A percentile compares a stretch with the other conserved stretches of the same genome.
These are phyloP conservation scores for Bugula neritina DNA, from an alignment of 2,888 invertebrate species.

Conservation along the genomic window DNA sequence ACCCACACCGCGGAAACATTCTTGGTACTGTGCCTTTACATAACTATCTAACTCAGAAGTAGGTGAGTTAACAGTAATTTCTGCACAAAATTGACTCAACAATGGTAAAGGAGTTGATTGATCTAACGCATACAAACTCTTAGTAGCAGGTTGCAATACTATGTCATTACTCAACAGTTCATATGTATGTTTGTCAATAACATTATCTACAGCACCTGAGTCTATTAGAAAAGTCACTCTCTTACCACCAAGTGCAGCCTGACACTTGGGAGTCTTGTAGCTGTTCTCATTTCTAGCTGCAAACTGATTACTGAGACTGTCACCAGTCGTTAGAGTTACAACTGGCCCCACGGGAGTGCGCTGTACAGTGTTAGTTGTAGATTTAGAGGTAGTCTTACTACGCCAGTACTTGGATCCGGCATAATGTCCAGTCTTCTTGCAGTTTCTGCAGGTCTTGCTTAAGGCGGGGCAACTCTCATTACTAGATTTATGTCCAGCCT, in stretches of 20 bases:
- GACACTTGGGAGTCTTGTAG: conserved; percentile 15
- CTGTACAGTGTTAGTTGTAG: neutral
- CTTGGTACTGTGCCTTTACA: neutral
- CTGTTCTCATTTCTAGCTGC: neutral
- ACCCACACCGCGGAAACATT: neutral
- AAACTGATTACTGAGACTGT: neutral
- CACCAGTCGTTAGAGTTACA: neutral
- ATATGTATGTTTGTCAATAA: neutral
- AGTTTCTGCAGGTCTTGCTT: neutral
- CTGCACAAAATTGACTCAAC: conserved; percentile 5
- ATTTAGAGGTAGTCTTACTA: neutral
- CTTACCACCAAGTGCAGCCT: neutral
- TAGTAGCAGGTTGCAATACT: neutral
- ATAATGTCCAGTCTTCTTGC: neutral
- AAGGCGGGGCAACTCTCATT: neutral
- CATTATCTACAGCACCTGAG: conserved; percentile 8
- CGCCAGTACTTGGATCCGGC: neutral
- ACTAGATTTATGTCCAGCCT: neutral
- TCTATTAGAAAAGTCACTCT: conserved; percentile 2
- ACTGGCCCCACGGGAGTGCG: too few species aligned
- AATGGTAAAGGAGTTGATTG: conserved; percentile 12
- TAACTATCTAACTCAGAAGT: neutral
- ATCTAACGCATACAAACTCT: neutral
- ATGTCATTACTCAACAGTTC: neutral
- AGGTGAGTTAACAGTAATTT: conserved; percentile 18